Base-by-base conservation (phyloP, 1,140 invertebrate genomes). In the Agrypnia vestita region DNA sequence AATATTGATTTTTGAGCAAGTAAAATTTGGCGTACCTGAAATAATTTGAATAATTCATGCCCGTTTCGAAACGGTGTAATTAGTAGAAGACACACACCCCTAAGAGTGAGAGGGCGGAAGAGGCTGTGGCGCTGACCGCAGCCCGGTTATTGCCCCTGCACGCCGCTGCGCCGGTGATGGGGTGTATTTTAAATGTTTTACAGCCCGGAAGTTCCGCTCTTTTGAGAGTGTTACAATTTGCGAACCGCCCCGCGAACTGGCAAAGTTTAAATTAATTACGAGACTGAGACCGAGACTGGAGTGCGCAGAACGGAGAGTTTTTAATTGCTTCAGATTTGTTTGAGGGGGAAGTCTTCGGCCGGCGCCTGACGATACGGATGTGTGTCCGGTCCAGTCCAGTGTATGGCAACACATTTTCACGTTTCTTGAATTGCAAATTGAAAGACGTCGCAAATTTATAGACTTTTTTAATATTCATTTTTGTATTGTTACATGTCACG, bases 101-200 rank as follows among this genome's bases (percentile, higher is more conserved):
- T 6, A n/a, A n/a, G 25, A 35, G 25, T 35, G 25, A 1, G 25
- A 6, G 6, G 25, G 25, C 6, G 25, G 25, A 15, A 46, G 43
- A 44, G 44, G 21, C 12, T 64, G 25, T 15, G 8, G 49, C 49
- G 67, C 15, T 51, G 67, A 71, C 67, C 67, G 21, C 67, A 47
- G 7, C 25, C 67, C 44, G 21, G 47, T 71, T 17, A 71, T 71
- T 71, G 49, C 15, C 17, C 44, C 67, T n/a, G 43, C 49, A 51
- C 46, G 49, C 67, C 47, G 49, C 49, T 71, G 43, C 44, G 44
- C 44, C 15, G 67, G 67, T 49, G 49, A 46, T 71, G 21, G 13
- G 67, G 67, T 71, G 46, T 15, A 46, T 71, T 71, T 71, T 71
- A 71, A 71, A 71, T 71, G 67, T 71, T 71, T 71, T 51, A 51